These are phyloP conservation scores for Pemphigus obesinymphae DNA, from an alignment of 1,140 invertebrate genomes.

Conservation along the genomic window DNA sequence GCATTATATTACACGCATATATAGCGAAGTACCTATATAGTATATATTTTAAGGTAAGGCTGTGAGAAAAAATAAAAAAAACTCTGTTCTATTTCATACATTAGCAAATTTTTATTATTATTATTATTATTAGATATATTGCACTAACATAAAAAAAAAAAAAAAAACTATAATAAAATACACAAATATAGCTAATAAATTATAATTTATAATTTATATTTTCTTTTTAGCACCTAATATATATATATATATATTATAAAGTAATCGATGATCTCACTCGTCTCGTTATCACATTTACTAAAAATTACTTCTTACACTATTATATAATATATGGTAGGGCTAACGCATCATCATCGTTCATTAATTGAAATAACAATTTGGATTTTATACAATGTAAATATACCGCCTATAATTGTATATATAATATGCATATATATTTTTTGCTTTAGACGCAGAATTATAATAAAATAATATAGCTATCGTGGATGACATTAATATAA, in stretches of 20 bases:
- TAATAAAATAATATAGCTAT: too few relatives aligned
- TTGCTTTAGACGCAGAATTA: background rate
- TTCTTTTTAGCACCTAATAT: constrained; percentile 40
- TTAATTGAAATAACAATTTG: background rate
- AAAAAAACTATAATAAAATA: constrained; percentile 26
- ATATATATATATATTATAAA: too few relatives aligned
- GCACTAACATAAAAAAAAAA: constrained; percentile 15
- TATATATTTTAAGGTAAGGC: too few relatives aligned
- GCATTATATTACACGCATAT: background rate
- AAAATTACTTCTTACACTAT: constrained; percentile 21
- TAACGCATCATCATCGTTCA: background rate
- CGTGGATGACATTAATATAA: background rate
- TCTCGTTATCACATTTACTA: constrained; percentile 36
- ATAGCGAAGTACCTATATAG: background rate
- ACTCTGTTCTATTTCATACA: background rate
- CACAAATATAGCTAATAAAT: constrained; percentile 13
- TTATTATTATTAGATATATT: background rate
- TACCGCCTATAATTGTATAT: too few relatives aligned
- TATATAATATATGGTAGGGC: too few relatives aligned
- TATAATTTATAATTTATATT: too few relatives aligned
- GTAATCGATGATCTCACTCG: constrained; percentile 31
- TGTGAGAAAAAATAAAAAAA: background rate
- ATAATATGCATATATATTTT: background rate
- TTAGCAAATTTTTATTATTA: background rate
- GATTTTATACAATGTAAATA: background rate